phyloP scores from a whole-genome alignment of 2,888 invertebrate species.

The Rotaria macrura region DNA sequence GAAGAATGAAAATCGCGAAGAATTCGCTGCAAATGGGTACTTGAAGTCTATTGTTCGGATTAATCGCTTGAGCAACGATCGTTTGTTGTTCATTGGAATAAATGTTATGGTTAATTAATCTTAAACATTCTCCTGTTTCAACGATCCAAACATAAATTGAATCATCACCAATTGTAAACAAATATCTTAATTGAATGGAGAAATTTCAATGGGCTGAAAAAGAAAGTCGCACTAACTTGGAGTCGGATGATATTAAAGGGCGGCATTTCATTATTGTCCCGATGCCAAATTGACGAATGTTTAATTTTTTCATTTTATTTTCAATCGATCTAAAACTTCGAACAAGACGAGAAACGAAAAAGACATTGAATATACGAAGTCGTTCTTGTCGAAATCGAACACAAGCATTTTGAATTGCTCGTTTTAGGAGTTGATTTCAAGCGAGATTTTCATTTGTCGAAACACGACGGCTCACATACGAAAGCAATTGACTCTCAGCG shows the following conservation, averaged over 20 bases:
- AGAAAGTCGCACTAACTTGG: background rate
- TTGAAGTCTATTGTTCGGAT: slow-evolving; percentile 30
- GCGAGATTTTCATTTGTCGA: too few relatives aligned
- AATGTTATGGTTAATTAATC: background rate
- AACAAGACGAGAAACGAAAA: too few relatives aligned
- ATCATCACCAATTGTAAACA: slow-evolving; percentile 8
- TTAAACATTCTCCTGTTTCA: background rate
- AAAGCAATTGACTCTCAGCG: too few relatives aligned
- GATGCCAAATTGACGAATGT: background rate
- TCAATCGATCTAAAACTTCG: too few relatives aligned
- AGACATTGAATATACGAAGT: too few relatives aligned
- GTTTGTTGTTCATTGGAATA: background rate
- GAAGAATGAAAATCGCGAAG: too few relatives aligned
- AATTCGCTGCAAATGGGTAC: background rate
- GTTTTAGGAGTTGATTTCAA: too few relatives aligned
- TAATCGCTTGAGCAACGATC: slow-evolving; percentile 18
- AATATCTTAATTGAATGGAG: slow-evolving; percentile 16
- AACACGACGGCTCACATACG: too few relatives aligned
- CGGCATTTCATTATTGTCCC: background rate
- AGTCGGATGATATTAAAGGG: background rate
- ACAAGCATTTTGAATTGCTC: too few relatives aligned
- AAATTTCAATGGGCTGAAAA: too few relatives aligned
- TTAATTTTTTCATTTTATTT: background rate
- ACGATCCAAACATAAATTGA: background rate
- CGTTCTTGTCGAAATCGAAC: too few relatives aligned